phyloP scores from a whole-genome alignment of 2,888 invertebrate genomes.

The Tortricodes alternella region DNA sequence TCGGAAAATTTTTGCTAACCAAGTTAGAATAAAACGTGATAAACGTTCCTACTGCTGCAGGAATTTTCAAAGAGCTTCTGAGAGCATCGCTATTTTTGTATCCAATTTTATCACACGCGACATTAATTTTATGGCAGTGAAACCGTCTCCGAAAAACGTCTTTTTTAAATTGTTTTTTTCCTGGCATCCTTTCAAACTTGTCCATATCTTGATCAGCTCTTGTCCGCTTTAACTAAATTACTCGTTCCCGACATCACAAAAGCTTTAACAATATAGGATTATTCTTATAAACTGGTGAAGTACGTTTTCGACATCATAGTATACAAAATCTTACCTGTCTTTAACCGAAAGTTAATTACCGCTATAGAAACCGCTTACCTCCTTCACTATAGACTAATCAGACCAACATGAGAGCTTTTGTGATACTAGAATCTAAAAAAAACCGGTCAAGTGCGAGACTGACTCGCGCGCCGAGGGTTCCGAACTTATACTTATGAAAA shows the following conservation, averaged over 20 bases:
- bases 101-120: constrained; percentile 51
- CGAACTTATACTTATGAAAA: too few species aligned
- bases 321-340: too few species aligned
- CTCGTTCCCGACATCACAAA: background rate
- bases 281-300: constrained; percentile 1
- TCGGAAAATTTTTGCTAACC: too few species aligned
- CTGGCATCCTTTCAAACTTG: constrained; percentile 70
- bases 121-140: constrained; percentile 65
- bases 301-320: too few species aligned
- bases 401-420: too few species aligned
- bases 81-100: constrained; percentile 57
- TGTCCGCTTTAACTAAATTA: constrained; percentile 35
- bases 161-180: constrained; percentile 54
- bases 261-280: constrained; percentile 3
- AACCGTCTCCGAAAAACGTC: constrained; percentile 59
- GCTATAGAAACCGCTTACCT: too few species aligned
- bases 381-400: too few species aligned
- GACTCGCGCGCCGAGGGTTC: too few species aligned
- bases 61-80: constrained; percentile 36
- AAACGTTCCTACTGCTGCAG: constrained; percentile 15
- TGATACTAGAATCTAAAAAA: too few species aligned
- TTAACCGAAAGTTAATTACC: too few species aligned
- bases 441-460: too few species aligned
- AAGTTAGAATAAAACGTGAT: too few species aligned
- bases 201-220: constrained; percentile 52